Conservation (phyloP, 1,140 invertebrate genomes). For the Eurosta solidaginis region DNA sequence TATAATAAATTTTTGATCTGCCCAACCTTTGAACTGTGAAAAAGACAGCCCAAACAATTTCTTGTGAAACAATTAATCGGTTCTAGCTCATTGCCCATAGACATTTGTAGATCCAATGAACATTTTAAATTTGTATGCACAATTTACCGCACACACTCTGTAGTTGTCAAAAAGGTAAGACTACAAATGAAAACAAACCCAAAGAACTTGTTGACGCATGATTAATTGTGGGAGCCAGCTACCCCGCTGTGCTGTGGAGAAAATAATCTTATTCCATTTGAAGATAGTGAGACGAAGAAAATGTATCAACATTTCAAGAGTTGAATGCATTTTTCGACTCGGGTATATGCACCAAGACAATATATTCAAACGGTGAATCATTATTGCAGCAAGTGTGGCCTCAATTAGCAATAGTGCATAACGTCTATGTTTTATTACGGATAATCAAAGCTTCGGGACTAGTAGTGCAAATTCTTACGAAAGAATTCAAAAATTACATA, state of each 20-base stretch:
- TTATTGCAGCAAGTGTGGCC: not conserved
- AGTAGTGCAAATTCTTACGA: too few relatives aligned
- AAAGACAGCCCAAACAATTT: not conserved
- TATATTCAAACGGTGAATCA: too few relatives aligned
- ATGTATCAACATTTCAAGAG: not conserved
- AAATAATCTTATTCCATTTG: not conserved
- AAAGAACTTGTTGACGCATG: conserved; percentile 25
- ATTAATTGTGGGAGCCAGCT: conserved; percentile 22
- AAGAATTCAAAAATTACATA: too few relatives aligned
- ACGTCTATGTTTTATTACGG: too few relatives aligned
- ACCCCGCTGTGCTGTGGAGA: not conserved
- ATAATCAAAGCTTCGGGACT: too few relatives aligned
- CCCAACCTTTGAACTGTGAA: conserved; percentile 26
- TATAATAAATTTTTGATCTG: conserved; percentile 1
- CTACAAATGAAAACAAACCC: not conserved
- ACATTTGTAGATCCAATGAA: not conserved
- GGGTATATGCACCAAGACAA: not conserved
- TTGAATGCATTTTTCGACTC: not conserved
- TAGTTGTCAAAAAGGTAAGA: not conserved
- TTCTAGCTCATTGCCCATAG: conserved; percentile 12
- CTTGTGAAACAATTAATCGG: not conserved
- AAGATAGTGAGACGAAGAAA: not conserved
- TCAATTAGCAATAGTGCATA: not conserved
- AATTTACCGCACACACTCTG: too few relatives aligned
- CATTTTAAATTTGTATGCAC: not conserved